Conservation (phyloP, 2,888 invertebrate genomes). For the Rhingia campestris region DNA sequence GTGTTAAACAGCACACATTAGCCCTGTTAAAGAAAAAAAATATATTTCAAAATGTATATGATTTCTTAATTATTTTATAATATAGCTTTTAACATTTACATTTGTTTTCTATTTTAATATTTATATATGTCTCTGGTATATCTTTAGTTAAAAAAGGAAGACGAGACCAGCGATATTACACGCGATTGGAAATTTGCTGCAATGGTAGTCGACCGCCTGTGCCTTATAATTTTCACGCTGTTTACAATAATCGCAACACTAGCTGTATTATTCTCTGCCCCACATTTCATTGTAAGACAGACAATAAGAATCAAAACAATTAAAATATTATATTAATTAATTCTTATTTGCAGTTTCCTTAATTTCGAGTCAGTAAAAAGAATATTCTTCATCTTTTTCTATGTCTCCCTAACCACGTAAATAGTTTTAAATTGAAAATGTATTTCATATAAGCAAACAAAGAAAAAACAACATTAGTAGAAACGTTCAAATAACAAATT, state of each 20-base stretch:
- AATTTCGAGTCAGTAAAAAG: conserved; percentile 4
- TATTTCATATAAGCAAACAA: conserved; percentile 54
- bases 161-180: conserved; percentile 95
- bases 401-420: neutral
- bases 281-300: conserved; percentile 92
- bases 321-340: neutral
- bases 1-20: too few relatives aligned
- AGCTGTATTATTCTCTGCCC: conserved; percentile 97
- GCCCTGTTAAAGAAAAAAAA: neutral
- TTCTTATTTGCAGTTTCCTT: neutral
- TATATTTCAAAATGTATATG: neutral
- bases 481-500: conserved; percentile 68
- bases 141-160: conserved; percentile 92
- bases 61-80: neutral
- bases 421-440: conserved; percentile 67
- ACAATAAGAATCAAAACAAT: neutral
- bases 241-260: conserved; percentile 98
- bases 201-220: conserved; percentile 99
- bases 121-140: conserved; percentile 3
- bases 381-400: neutral
- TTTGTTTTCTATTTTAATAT: neutral
- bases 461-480: conserved; percentile 31
- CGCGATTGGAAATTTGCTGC: conserved; percentile 99
- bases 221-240: conserved; percentile 99
- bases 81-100: neutral